phyloP scores from a whole-genome alignment of 2,113 vertebrate species.

The Eptesicus fuscus region DNA sequence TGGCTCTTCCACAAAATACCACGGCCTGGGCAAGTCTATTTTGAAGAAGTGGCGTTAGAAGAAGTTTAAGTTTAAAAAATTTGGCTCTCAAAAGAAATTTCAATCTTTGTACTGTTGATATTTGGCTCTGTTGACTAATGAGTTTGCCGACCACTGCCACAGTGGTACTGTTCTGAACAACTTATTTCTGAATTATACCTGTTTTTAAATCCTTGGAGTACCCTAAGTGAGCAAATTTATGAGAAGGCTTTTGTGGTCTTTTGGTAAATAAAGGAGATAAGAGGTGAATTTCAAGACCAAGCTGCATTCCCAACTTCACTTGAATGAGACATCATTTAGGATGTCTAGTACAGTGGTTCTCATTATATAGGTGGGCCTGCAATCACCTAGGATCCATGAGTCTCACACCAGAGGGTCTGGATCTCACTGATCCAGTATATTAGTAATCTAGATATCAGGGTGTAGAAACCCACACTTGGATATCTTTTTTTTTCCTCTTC shows the following conservation, averaged over 20 bases:
- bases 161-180: background rate
- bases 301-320: background rate
- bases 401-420: background rate
- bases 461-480: background rate
- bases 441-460: background rate
- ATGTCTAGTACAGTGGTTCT: background rate
- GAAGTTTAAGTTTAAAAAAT: no score
- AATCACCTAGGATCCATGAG: background rate
- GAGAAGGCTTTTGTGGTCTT: background rate
- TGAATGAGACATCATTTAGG: background rate
- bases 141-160: background rate
- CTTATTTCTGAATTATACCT: background rate
- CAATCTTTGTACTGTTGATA: no score
- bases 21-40: no score
- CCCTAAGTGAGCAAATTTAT: background rate
- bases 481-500: background rate
- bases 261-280: conserved; percentile 1
- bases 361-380: background rate
- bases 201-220: background rate
- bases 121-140: no score
- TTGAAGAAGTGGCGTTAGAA: no score
- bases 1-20: no score
- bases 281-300: background rate
- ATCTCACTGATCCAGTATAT: background rate
- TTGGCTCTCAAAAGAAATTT: no score